phyloP scores from a whole-genome alignment of 2,113 vertebrate species.

The Amblyornis subalaris region DNA sequence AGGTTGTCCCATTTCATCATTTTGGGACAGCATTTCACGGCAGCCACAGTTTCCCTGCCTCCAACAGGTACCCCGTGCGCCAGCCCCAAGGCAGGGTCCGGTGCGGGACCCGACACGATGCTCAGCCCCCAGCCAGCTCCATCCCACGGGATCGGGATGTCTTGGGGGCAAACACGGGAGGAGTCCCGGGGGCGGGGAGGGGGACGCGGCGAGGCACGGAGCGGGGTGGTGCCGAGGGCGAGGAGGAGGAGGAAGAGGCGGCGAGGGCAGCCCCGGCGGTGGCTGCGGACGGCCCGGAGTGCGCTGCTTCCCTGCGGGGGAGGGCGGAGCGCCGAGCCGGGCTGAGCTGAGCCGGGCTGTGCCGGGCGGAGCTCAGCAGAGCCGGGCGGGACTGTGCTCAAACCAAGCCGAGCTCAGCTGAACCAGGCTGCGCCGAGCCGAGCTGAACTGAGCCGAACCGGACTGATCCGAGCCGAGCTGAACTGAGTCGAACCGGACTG shows the following conservation, averaged over 20 bases:
- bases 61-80: fast-evolving
- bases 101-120: fast-evolving
- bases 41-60: fast-evolving
- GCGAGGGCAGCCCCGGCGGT: background rate
- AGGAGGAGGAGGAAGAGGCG: background rate
- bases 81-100: fast-evolving
- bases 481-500: background rate
- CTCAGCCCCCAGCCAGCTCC: background rate
- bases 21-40: background rate
- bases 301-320: background rate
- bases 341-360: background rate
- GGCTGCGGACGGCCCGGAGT: background rate
- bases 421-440: background rate
- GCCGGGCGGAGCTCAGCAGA: background rate
- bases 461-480: background rate
- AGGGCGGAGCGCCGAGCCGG: background rate
- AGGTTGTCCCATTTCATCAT: fast-evolving
- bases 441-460: background rate
- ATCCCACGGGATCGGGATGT: fast-evolving
- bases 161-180: background rate
- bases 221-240: background rate
- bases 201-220: background rate
- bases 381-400: background rate
- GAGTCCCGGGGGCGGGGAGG: background rate
- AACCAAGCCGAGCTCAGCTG: background rate